These are phyloP conservation scores for Python bivittatus DNA, from an alignment of 2,113 vertebrate genomes.

Conservation along the genomic window DNA sequence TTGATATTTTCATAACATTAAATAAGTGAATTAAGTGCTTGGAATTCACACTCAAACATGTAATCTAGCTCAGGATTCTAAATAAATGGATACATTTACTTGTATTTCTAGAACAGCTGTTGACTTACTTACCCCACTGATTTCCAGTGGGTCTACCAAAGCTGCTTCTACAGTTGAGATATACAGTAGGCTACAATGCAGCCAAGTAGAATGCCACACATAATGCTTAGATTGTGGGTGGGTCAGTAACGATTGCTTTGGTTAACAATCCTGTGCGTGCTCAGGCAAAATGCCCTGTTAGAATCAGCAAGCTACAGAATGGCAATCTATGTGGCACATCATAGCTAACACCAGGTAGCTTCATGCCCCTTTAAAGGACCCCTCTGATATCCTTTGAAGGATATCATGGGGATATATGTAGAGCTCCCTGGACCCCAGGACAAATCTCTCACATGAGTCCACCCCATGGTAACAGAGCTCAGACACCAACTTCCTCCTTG, in stretches of 20 bases:
- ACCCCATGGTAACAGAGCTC: not conserved
- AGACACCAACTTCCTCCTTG: not conserved
- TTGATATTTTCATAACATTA: not conserved
- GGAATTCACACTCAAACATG: not conserved
- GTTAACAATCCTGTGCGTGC: not conserved
- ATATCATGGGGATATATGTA: not conserved
- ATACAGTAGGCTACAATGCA: not conserved
- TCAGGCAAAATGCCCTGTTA: not conserved
- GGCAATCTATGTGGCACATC: not conserved
- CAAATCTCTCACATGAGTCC: not conserved
- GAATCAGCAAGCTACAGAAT: not conserved
- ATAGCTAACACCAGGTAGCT: not conserved
- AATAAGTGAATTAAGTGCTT: not conserved
- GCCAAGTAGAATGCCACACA: fast-evolving
- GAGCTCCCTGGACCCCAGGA: not conserved
- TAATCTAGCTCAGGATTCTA: not conserved
- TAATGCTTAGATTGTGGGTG: fast-evolving
- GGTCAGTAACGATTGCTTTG: not conserved
- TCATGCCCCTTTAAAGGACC: not conserved
- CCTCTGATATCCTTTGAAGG: too few species aligned
- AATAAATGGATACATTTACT: not conserved
- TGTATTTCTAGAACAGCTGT: not conserved
- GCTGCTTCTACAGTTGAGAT: not conserved
- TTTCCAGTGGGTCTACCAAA: not conserved
- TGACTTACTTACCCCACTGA: not conserved